These are phyloP conservation scores for Aleiodes sp. DNA, from an alignment of 1,140 invertebrate genomes.

Conservation along the genomic window DNA sequence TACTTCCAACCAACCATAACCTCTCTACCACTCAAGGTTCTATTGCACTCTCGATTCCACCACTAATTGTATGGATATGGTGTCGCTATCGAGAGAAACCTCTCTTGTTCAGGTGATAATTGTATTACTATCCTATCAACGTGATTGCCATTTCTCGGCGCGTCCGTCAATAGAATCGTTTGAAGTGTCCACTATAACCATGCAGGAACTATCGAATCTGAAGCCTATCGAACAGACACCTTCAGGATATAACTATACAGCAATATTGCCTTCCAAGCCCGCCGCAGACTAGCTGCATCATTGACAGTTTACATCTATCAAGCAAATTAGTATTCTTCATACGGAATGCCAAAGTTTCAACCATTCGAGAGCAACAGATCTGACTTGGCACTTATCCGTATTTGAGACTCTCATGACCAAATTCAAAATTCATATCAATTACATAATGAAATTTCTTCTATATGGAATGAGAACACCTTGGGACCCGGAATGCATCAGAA, in stretches of 20 bases:
- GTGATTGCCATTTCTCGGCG: conserved; percentile 41
- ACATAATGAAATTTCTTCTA: too few species aligned
- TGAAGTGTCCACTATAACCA: conserved; percentile 20
- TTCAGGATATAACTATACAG: not conserved
- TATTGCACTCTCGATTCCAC: conserved; percentile 28
- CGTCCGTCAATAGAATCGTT: conserved; percentile 25
- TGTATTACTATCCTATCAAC: conserved; percentile 45
- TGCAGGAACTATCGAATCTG: conserved; percentile 16
- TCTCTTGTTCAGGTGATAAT: conserved; percentile 45
- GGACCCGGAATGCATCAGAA: too few species aligned
- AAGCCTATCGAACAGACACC: not conserved
- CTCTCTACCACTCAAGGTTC: not conserved
- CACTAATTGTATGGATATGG: conserved; percentile 41
- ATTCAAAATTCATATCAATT: too few species aligned
- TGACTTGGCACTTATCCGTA: too few species aligned
- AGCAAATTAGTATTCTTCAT: too few species aligned
- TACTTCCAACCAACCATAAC: conserved; percentile 7
- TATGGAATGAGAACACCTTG: too few species aligned
- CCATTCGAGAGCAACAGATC: too few species aligned
- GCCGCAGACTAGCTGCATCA: not conserved
- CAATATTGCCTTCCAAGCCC: not conserved
- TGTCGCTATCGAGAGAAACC: conserved; percentile 35
- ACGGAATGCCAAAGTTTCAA: too few species aligned
- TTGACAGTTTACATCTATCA: too few species aligned
- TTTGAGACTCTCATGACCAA: too few species aligned